These are phyloP conservation scores for Eubucco bourcierii DNA, from an alignment of 2,113 vertebrate species.

Conservation along the genomic window DNA sequence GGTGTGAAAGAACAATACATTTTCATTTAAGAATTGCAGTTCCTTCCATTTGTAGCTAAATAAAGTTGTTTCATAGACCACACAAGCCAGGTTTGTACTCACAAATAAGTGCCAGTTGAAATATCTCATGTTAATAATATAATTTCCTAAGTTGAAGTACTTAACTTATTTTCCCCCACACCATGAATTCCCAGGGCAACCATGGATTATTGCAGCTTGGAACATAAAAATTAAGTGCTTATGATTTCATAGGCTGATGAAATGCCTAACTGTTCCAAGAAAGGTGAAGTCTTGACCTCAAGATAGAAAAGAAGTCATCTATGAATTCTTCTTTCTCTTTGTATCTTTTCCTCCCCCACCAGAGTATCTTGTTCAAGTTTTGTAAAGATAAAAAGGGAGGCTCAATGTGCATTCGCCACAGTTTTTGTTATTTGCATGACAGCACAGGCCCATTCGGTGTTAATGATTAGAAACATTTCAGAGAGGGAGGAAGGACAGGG, in stretches of 20 bases:
- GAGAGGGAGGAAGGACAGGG: neutral
- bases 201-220: slow-evolving; percentile 52
- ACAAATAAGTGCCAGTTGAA: slow-evolving; percentile 48
- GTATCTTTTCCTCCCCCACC: too few species aligned
- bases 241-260: neutral
- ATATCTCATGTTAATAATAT: slow-evolving; percentile 25
- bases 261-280: neutral
- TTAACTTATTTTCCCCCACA: neutral
- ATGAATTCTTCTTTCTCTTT: neutral
- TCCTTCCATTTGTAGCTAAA: slow-evolving; percentile 61
- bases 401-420: neutral
- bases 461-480: neutral
- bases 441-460: neutral
- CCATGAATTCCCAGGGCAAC: slow-evolving; percentile 35
- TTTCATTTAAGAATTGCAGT: slow-evolving; percentile 56
- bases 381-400: neutral
- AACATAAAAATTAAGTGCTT: slow-evolving; percentile 26
- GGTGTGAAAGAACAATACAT: slow-evolving; percentile 57
- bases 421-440: neutral
- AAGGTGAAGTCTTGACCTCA: neutral
- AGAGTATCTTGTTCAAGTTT: neutral
- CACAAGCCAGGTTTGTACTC: slow-evolving; percentile 13
- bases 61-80: slow-evolving; percentile 26
- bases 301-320: neutral
- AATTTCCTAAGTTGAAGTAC: neutral